phyloP scores from a whole-genome alignment of 1,140 invertebrate species.

The Parapsyche elsis region DNA sequence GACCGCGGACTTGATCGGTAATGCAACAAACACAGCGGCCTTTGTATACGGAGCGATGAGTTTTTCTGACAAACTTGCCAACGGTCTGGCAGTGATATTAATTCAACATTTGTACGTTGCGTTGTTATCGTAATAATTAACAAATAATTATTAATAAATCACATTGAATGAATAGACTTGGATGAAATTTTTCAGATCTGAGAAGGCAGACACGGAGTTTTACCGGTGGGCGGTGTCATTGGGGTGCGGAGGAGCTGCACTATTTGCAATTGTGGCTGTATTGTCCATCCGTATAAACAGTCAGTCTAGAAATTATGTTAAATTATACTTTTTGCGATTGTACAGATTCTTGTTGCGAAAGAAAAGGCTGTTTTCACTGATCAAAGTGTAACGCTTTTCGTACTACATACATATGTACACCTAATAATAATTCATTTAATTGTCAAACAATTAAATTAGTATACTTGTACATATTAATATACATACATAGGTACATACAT shows the following conservation, averaged over 20 bases:
- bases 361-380: background rate
- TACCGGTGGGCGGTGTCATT: conserved; percentile 49
- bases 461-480: too few species aligned
- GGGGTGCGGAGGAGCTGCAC: conserved; percentile 46
- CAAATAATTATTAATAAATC: too few species aligned
- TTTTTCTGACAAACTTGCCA: conserved; percentile 91
- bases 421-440: too few species aligned
- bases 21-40: conserved; percentile 86
- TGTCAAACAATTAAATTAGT: too few species aligned
- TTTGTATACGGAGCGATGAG: conserved; percentile 98
- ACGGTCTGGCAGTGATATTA: conserved; percentile 85
- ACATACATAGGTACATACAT: too few species aligned
- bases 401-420: too few species aligned
- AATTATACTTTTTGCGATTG: conserved; percentile 16
- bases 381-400: background rate
- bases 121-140: background rate
- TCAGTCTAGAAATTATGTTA: conserved; percentile 38
- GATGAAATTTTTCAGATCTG: conserved; percentile 40
- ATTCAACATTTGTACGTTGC: conserved; percentile 76
- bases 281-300: conserved; percentile 25
- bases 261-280: conserved; percentile 40
- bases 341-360: background rate
- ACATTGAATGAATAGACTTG: background rate
- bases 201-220: conserved; percentile 42
- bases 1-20: conserved; percentile 90